Evolutionary conservation across 1,140 invertebrate genomes (phyloP), one percentile per base, ranked within the genome.

Genomic region (Cydia pomonella): DNA sequence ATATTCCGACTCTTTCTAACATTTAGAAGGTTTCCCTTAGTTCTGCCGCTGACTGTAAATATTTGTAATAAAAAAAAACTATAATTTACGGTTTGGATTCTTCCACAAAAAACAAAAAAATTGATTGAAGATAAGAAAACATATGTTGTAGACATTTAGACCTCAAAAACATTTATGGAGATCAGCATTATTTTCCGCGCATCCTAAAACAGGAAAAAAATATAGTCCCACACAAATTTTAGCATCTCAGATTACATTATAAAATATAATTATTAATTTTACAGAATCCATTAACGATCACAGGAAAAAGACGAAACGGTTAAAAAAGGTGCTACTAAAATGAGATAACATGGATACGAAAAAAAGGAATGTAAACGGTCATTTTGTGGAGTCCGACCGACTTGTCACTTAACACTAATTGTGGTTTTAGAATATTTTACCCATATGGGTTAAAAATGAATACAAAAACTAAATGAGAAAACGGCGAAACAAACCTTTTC

Each of bases 181-280:
- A 21, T 44, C 41, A 44, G 41, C 41, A 44, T 44, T 44, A 44
- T 44, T 44, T 12, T 44, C 41, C 10, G 13, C 41, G 41, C 41
- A 23, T 3, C 21, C 12, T 23, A 59, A 59, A 59, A 10, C 18
- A 59, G 21, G 9, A 59, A 59, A 59, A 59, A 59, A 10, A 21
- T 59, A 23, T 7, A 23, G 18, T 18, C 53, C 5, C 9, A 59
- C 9, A 59, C 21, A 59, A 18, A 23, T 59, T 23, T 23, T 59
- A 10, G 53, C 53, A 59, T 59, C 53, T 23, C 53, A 59, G 21
- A 23, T 59, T 59, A 59, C 53, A 23, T 59, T 59, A 23, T 59
- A 59, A 59, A 59, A 59, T 59, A 59, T 59, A 59, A 59, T 59
- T 59, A 59, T 59, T 59, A 59, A 59, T 59, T 59, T 59, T 23